Evolutionary conservation across 2,888 invertebrate genomes (phyloP), one percentile per base, ranked within the genome.

Genomic region (Machimus atricapillus): DNA sequence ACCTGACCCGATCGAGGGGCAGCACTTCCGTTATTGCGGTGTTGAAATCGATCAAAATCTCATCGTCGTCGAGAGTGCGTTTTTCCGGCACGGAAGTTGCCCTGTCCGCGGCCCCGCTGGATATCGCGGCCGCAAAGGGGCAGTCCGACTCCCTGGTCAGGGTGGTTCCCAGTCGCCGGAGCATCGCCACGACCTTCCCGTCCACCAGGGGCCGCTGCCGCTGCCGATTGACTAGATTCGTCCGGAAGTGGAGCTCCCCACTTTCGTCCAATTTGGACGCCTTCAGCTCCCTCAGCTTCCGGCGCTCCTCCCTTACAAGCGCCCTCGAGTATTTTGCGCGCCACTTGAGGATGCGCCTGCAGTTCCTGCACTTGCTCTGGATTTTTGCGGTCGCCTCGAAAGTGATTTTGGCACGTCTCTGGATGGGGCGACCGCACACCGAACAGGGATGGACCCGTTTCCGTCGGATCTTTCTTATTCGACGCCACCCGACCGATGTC

Each of bases 11-110:
- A 52, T 86, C 79, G 66, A 78, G 27, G 31, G 86, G 86, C 89
- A 92, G 89, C 87, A 92, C 92, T 91, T 92, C 92, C 90, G 91
- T 91, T 89, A 92, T 91, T 88, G 90, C 91, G 88, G 90, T 90
- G 90, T 92, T 90, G 88, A 92, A 92, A 89, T 92, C 90, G 88
- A 92, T 90, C 88, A 92, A 89, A 87, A 92, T 90, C 89, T 92
- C 92, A 89, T 92, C 91, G 16, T 90, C 91, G 19, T 82, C 56
- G 52, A 83, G 79, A 31, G 73, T 34, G 16, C 78, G 31, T 31
- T 66, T 66, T 77, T 85, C 58, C 52, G 56, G 23, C 1, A 27
- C 14, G 14, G 76, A 74, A 58, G 40, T 56, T 14, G 14, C 9
- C 74, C 14, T 31, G 43, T 76, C 8, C 31, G 58, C 43, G 27